Conservation (phyloP, 1,140 invertebrate species). For the Diabrotica virgifera region DNA sequence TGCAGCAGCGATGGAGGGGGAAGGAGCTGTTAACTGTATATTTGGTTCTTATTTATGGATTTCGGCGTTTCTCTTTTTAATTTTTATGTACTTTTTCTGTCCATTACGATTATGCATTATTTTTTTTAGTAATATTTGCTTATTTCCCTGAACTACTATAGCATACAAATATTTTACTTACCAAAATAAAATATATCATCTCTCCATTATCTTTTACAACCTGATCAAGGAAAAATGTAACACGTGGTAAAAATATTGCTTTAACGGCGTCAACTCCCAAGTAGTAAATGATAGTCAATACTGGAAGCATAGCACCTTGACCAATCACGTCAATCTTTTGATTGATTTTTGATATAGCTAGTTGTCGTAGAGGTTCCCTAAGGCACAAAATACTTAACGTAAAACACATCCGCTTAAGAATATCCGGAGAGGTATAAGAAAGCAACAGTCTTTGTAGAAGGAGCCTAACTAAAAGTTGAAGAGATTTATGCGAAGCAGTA, state of each 20-base stretch:
- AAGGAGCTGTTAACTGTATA: too few relatives aligned
- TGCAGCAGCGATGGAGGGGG: too few relatives aligned
- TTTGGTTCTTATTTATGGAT: too few relatives aligned
- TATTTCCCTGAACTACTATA: too few relatives aligned
- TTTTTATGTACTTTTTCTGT: too few relatives aligned
- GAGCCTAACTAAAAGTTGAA: slow-evolving; percentile 40
- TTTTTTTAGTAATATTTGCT: too few relatives aligned
- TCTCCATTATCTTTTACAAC: slow-evolving; percentile 22
- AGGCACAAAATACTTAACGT: slow-evolving; percentile 38
- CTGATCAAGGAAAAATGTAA: slow-evolving; percentile 29
- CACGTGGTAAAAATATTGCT: slow-evolving; percentile 33
- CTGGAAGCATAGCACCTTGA: slow-evolving; percentile 27
- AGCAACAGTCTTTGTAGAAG: slow-evolving; percentile 40
- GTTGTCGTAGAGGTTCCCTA: slow-evolving; percentile 34
- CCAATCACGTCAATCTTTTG: slow-evolving; percentile 32
- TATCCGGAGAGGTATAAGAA: slow-evolving; percentile 26
- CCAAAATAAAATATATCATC: slow-evolving; percentile 33
- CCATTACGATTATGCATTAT: too few relatives aligned
- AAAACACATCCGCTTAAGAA: slow-evolving; percentile 41
- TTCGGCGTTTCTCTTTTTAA: too few relatives aligned
- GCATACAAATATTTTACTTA: slow-evolving; percentile 19
- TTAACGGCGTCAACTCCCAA: slow-evolving; percentile 38
- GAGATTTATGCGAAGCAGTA: slow-evolving; percentile 35
- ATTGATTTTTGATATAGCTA: slow-evolving; percentile 37
- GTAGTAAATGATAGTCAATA: slow-evolving; percentile 35